These are phyloP conservation scores for Bombus impatiens DNA, from an alignment of 1,140 invertebrate species.

Conservation along the genomic window DNA sequence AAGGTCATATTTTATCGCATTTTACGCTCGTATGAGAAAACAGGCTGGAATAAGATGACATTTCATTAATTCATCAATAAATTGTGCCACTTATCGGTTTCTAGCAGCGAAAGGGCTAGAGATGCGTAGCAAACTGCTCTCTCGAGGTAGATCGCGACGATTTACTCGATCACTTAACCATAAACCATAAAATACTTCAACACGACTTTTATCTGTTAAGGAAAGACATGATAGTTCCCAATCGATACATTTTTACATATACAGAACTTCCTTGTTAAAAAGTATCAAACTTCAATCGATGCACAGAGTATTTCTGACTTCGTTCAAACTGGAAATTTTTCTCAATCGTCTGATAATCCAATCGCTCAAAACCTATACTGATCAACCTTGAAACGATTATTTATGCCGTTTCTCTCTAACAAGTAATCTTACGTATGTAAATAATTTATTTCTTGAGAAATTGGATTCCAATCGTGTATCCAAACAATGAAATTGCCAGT, in stretches of 20 bases:
- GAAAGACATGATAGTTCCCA: background rate
- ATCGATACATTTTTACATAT: background rate
- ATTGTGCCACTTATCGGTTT: background rate
- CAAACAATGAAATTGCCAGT: background rate
- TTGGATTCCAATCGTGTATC: background rate
- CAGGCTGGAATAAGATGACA: background rate
- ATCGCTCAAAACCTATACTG: no score
- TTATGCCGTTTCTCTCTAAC: no score
- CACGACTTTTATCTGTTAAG: background rate
- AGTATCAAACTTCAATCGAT: background rate
- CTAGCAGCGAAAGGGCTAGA: constrained; percentile 48
- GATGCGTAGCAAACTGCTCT: constrained; percentile 45
- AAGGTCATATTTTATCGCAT: background rate
- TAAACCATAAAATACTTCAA: constrained; percentile 9
- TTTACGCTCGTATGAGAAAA: background rate
- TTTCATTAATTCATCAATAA: background rate
- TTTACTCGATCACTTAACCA: constrained; percentile 30
- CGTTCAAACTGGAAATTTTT: no score
- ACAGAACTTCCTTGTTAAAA: background rate
- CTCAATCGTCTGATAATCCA: no score
- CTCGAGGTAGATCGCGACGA: constrained; percentile 55
- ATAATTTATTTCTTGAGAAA: no score
- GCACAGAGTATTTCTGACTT: background rate
- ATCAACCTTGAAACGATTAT: no score
- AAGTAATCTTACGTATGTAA: no score